These are phyloP conservation scores for Parnassius mnemosyne DNA, from an alignment of 2,888 invertebrate genomes.

Conservation along the genomic window DNA sequence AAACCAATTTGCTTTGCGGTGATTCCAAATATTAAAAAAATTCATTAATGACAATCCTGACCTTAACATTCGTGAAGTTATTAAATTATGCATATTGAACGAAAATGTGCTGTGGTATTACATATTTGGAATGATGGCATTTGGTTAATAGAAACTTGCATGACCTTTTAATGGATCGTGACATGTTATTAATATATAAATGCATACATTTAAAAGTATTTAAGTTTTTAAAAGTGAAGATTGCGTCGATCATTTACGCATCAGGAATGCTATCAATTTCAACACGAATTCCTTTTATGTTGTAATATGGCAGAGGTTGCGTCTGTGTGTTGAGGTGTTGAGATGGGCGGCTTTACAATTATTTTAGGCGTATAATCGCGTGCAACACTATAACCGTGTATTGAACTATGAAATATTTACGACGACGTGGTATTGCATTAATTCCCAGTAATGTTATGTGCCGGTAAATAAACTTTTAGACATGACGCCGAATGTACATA, in stretches of 20 bases:
- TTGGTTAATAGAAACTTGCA: too few relatives aligned
- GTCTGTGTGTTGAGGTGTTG: constrained; percentile 11
- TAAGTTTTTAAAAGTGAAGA: background rate
- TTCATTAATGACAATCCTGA: too few relatives aligned
- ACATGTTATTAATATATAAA: constrained; percentile 1
- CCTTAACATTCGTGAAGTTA: background rate
- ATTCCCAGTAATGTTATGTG: constrained; percentile 5
- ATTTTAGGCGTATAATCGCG: constrained; percentile 11
- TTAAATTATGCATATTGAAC: background rate
- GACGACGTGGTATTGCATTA: background rate
- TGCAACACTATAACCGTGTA: constrained; percentile 2
- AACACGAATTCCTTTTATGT: constrained; percentile 21
- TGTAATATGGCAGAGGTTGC: constrained; percentile 24
- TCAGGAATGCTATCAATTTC: constrained; percentile 23
- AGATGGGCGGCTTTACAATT: constrained; percentile 13
- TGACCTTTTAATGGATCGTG: background rate
- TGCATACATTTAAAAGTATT: background rate
- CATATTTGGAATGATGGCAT: too few relatives aligned
- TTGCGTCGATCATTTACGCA: constrained; percentile 5
- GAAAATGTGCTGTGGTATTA: background rate
- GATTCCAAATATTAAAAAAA: too few relatives aligned
- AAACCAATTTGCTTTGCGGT: too few relatives aligned
- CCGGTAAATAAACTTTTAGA: constrained; percentile 3
- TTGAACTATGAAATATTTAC: constrained; percentile 12
- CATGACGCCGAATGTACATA: background rate